Percentiles rank a stretch among this genome's conserved stretches.
These are phyloP conservation scores for Phalacrocorax carbo DNA, from an alignment of 2,113 vertebrate genomes.

Conservation along the genomic window DNA sequence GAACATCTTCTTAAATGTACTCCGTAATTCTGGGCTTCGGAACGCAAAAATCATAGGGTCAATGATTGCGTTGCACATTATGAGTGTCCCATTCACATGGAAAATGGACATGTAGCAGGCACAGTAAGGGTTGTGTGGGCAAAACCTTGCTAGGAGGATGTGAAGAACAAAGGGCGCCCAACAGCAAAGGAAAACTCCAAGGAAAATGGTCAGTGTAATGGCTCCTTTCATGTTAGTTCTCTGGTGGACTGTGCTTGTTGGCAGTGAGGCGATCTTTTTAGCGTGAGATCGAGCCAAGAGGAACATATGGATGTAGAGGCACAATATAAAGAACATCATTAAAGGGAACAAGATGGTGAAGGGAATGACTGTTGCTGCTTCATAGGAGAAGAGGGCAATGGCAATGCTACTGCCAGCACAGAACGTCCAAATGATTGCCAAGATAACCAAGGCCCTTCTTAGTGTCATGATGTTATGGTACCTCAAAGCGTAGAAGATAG, in stretches of 20 bases:
- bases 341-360: constrained; percentile 84
- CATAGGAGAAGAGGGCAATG: constrained; percentile 83
- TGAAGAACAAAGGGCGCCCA: constrained; percentile 94
- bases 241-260: constrained; percentile 60
- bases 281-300: constrained; percentile 87
- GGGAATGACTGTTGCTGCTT: constrained; percentile 80
- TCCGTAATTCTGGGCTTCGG: constrained; percentile 85
- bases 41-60: constrained; percentile 96
- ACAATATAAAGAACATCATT: constrained; percentile 84
- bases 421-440: constrained; percentile 81
- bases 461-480: constrained; percentile 93
- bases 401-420: constrained; percentile 80
- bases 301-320: constrained; percentile 93
- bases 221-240: constrained; percentile 83
- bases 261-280: constrained; percentile 79
- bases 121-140: constrained; percentile 91
- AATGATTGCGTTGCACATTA: constrained; percentile 90
- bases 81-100: constrained; percentile 85
- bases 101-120: constrained; percentile 92
- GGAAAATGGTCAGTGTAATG: constrained; percentile 88
- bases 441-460: constrained; percentile 69
- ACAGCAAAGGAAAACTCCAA: constrained; percentile 90
- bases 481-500: constrained; percentile 89
- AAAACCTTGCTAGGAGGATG: constrained; percentile 85
- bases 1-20: constrained; percentile 87